phyloP scores from a whole-genome alignment of 2,888 invertebrate species.

The Synergus laeviventris region DNA sequence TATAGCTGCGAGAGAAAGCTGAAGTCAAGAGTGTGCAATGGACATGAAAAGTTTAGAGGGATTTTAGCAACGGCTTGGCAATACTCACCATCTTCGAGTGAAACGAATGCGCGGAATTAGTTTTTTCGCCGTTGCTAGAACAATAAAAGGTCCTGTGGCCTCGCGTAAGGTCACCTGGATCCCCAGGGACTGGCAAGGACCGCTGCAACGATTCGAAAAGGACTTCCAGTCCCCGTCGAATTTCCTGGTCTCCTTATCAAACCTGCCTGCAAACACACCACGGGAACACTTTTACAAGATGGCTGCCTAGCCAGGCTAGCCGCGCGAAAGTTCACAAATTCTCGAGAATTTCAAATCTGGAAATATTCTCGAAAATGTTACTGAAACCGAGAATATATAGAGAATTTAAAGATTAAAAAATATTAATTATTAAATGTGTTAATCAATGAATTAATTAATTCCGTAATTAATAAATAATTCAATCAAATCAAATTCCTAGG shows the following conservation, averaged over 20 bases:
- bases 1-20: constrained; percentile 2
- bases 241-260: constrained; percentile 65
- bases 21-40: constrained; percentile 7
- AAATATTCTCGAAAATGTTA: neutral
- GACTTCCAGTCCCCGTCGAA: constrained; percentile 68
- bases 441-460: too few species aligned
- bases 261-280: constrained; percentile 66
- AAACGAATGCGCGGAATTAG: constrained; percentile 60
- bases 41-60: constrained; percentile 25
- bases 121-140: constrained; percentile 49
- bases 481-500: too few species aligned
- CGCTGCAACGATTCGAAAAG: constrained; percentile 62
- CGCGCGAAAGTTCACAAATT: constrained; percentile 23
- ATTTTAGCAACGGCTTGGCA: constrained; percentile 40
- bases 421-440: too few species aligned
- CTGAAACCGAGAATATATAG: neutral
- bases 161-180: constrained; percentile 67
- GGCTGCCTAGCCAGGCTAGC: constrained; percentile 56
- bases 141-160: constrained; percentile 60
- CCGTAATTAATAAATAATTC: too few species aligned
- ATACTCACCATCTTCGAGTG: constrained; percentile 69
- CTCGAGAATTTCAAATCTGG: neutral
- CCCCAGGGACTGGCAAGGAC: constrained; percentile 69
- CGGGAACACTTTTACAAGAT: constrained; percentile 69
- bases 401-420: neutral